phyloP scores from a whole-genome alignment of 2,797 vertebrate species.

The Aotus griseimembra region DNA sequence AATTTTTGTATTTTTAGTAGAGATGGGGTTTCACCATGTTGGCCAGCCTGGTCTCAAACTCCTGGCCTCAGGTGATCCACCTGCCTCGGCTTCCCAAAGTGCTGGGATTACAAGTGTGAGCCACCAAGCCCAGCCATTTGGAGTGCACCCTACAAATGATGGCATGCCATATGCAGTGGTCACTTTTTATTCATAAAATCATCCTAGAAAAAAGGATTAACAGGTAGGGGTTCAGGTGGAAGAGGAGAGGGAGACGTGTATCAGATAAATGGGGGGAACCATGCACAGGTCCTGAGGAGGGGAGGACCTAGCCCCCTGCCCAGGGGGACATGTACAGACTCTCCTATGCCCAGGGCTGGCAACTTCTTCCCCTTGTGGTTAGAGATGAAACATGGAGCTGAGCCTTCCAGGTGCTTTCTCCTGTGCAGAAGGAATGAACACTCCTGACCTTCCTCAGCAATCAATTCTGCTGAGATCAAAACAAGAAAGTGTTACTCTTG shows the following conservation, averaged over 20 bases:
- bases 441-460: neutral
- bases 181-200: neutral
- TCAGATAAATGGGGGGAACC: fast-evolving
- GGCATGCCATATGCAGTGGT: fast-evolving
- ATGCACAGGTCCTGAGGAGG: neutral
- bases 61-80: no score
- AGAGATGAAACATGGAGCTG: neutral
- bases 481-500: neutral
- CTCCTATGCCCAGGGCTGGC: neutral
- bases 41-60: no score
- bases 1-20: no score
- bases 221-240: no score
- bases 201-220: neutral
- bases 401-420: neutral
- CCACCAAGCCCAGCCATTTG: no score
- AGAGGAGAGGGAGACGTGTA: neutral
- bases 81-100: no score
- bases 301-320: no score
- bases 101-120: no score
- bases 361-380: neutral
- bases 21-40: no score
- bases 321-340: no score
- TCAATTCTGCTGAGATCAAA: neutral
- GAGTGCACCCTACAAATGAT: neutral
- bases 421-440: neutral